phyloP scores from a whole-genome alignment of 2,888 invertebrate genomes.

The Cheilosia vulpina region DNA sequence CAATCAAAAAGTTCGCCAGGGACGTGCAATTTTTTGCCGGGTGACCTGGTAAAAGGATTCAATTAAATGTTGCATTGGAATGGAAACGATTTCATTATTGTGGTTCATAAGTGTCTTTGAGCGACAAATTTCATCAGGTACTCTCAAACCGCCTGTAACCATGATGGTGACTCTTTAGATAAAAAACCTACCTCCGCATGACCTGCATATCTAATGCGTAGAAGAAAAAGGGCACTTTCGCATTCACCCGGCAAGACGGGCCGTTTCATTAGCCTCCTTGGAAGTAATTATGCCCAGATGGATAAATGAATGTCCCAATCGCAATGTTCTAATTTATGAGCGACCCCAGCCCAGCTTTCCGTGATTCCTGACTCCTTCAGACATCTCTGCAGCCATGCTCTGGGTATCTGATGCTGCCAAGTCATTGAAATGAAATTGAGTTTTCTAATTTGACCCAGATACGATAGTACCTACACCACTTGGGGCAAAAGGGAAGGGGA shows the following conservation, averaged over 20 bases:
- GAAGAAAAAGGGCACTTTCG: neutral
- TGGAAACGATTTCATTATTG: too few relatives aligned
- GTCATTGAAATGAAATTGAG: conserved; percentile 26
- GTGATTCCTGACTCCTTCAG: neutral
- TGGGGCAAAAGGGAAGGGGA: neutral
- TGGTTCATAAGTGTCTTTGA: too few relatives aligned
- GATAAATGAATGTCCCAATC: neutral
- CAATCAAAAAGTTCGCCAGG: conserved; percentile 12
- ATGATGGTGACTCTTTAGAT: neutral
- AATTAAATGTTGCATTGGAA: conserved; percentile 3
- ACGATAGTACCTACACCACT: neutral
- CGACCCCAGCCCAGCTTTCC: neutral
- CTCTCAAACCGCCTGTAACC: neutral
- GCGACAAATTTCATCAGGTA: too few relatives aligned
- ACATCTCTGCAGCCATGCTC: neutral
- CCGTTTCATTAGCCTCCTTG: neutral
- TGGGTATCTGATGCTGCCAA: conserved; percentile 12
- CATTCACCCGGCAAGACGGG: neutral
- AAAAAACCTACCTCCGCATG: neutral
- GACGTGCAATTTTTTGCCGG: neutral
- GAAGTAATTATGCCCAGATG: neutral
- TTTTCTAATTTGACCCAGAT: conserved; percentile 38
- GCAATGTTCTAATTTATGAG: neutral
- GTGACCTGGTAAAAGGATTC: neutral
- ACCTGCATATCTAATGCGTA: neutral